Percentiles rank a stretch among this genome's conserved stretches.
Evolutionary conservation across 2,113 vertebrate species (phyloP).

Genomic region (Eolophus roseicapilla): DNA sequence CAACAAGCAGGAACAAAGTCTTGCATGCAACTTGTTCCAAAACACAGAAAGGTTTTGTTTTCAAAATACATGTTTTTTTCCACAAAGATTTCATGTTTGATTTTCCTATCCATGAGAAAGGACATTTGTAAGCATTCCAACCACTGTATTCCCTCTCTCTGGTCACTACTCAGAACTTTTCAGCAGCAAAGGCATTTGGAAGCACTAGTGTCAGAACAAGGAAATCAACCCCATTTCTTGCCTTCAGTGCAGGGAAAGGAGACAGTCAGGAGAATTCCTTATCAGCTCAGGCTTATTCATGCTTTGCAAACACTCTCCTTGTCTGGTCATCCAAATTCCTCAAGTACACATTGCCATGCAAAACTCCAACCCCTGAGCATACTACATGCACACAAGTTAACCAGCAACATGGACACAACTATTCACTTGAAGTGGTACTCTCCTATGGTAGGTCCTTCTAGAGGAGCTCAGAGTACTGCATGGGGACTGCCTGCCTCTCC

Average conservation of each 20-base stretch:
- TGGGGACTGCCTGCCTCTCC: too few species aligned
- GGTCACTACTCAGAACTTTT: not conserved
- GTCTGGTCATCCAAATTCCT: not conserved
- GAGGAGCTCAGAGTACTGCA: not conserved
- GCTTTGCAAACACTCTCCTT: not conserved
- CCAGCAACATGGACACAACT: not conserved
- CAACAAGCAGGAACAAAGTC: not conserved
- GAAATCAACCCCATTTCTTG: not conserved
- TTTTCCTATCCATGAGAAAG: not conserved
- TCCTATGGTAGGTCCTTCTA: not conserved
- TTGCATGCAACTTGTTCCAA: not conserved
- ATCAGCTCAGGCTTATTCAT: not conserved
- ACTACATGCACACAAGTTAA: rapidly evolving
- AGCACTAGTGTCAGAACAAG: not conserved
- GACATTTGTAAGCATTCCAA: not conserved
- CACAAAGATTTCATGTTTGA: not conserved
- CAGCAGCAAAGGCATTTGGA: not conserved
- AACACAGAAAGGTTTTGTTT: not conserved
- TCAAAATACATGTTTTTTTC: not conserved
- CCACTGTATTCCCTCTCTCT: not conserved
- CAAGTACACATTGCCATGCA: rapidly evolving
- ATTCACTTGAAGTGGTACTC: too few species aligned
- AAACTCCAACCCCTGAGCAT: not conserved
- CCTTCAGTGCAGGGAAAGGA: not conserved
- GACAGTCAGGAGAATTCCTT: not conserved